A percentile compares a stretch with the other conserved stretches of the same genome.
Evolutionary conservation across 2,888 invertebrate species (phyloP).

Genomic region (Brenthis ino): DNA sequence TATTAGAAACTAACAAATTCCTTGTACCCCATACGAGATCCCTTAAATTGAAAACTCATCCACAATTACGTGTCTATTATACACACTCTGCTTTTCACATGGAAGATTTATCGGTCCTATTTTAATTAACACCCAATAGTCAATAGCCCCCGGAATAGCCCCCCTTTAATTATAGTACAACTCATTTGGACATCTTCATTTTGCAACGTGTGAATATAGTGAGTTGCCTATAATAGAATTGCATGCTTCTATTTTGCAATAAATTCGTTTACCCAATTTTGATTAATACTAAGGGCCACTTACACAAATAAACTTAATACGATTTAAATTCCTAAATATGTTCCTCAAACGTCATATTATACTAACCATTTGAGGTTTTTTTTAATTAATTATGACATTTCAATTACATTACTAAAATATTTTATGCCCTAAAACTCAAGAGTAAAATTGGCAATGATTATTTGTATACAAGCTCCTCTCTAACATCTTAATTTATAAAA

Average conservation of each 20-base stretch:
- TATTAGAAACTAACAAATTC: neutral
- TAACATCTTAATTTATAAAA: too few relatives aligned
- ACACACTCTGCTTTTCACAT: constrained; percentile 67
- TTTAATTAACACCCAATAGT: constrained; percentile 72
- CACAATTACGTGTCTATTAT: constrained; percentile 53
- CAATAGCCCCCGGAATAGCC: constrained; percentile 48
- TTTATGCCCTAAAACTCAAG: too few relatives aligned
- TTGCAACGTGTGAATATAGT: constrained; percentile 16
- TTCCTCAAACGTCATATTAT: too few relatives aligned
- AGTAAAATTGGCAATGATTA: too few relatives aligned
- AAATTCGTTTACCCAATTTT: constrained; percentile 2
- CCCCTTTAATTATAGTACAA: constrained; percentile 41
- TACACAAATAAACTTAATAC: neutral
- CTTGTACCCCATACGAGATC: neutral
- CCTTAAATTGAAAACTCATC: constrained; percentile 50
- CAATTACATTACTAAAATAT: too few relatives aligned
- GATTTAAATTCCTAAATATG: too few relatives aligned
- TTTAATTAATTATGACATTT: too few relatives aligned
- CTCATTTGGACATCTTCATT: constrained; percentile 35
- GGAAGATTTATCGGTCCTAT: constrained; percentile 71
- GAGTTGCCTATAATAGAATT: constrained; percentile 5
- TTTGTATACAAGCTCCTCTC: too few relatives aligned
- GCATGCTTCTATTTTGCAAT: constrained; percentile 14
- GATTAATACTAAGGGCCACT: neutral
- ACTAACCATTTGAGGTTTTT: too few relatives aligned